Conservation (phyloP, 2,888 invertebrate species). For the Andrena praecox region DNA sequence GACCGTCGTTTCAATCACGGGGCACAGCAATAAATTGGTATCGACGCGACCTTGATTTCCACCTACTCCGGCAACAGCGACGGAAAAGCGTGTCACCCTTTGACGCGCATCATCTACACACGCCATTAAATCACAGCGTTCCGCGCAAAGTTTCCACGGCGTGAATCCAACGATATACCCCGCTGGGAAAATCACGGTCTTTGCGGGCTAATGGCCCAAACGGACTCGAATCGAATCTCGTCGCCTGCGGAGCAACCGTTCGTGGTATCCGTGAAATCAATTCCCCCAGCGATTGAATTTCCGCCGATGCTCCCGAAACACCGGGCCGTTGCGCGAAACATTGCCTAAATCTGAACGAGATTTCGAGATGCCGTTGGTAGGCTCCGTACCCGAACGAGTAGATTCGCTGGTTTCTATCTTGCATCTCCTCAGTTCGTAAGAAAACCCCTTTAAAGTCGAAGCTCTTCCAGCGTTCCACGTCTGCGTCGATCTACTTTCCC, state of each 20-base stretch:
- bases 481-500: no score
- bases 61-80: background rate
- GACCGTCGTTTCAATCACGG: background rate
- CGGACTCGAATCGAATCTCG: background rate
- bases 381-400: background rate
- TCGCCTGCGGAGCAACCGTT: background rate
- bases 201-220: constrained; percentile 22
- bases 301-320: constrained; percentile 8
- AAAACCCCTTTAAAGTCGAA: background rate
- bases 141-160: background rate
- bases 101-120: background rate
- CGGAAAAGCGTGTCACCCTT: background rate
- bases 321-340: constrained; percentile 25
- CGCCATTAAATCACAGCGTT: background rate
- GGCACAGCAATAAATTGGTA: constrained; percentile 4
- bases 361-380: background rate
- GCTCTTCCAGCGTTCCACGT: background rate
- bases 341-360: constrained; percentile 17
- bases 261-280: constrained; percentile 27
- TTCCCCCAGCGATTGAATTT: constrained; percentile 47
- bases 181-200: background rate
- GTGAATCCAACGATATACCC: no score
- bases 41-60: background rate
- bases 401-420: no score
- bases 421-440: no score